A percentile compares a stretch with the other conserved stretches of the same genome.
phyloP scores from a whole-genome alignment of 2,113 vertebrate genomes.

The Rhinichthys klamathensis region DNA sequence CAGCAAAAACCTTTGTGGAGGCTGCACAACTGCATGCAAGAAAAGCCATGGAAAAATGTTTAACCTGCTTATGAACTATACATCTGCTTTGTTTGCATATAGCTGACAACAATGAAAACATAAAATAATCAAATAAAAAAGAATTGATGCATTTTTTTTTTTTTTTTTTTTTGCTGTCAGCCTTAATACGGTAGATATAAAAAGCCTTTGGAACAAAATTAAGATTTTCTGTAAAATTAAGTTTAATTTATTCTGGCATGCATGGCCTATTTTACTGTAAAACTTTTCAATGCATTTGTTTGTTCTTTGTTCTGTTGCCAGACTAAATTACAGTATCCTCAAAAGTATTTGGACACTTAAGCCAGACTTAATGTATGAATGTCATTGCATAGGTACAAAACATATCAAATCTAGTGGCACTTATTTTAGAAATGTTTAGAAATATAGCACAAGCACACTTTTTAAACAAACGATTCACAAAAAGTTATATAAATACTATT shows the following conservation, averaged over 20 bases:
- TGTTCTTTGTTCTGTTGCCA: background rate
- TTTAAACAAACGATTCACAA: background rate
- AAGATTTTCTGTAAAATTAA: background rate
- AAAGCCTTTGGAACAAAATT: background rate
- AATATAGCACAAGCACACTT: background rate
- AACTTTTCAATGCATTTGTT: background rate
- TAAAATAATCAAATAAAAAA: conserved; percentile 24
- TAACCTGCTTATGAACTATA: conserved; percentile 27
- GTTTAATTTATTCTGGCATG: background rate
- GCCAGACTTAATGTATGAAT: background rate
- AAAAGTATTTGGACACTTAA: background rate
- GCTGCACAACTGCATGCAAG: conserved; percentile 21
- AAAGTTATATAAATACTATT: background rate
- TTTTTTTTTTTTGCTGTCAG: conserved; percentile 15
- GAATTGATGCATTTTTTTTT: background rate
- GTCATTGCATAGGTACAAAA: background rate
- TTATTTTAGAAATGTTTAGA: background rate
- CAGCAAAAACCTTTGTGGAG: conserved; percentile 1
- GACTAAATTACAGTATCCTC: background rate
- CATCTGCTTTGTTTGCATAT: conserved; percentile 70
- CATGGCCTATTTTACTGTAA: background rate
- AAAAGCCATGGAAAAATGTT: conserved; percentile 26
- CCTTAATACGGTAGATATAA: background rate
- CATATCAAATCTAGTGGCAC: background rate
- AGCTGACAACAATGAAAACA: conserved; percentile 66